A percentile compares a stretch with the other conserved stretches of the same genome.
Evolutionary conservation across 2,797 vertebrate genomes (phyloP).

Genomic region (Nannoperca obscura): DNA sequence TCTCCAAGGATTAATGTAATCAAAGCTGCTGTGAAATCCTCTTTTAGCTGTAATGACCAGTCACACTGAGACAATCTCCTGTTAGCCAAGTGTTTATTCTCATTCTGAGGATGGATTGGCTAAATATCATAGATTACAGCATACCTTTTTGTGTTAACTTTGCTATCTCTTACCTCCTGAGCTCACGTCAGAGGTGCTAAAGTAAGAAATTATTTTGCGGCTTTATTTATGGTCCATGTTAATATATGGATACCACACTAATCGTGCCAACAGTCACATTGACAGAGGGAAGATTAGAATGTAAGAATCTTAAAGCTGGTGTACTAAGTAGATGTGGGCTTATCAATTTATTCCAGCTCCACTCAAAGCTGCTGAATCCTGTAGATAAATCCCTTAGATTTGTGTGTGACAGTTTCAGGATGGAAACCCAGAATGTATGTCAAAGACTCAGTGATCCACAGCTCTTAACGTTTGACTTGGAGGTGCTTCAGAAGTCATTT

Average conservation of each 20-base stretch:
- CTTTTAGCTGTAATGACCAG: constrained; percentile 74
- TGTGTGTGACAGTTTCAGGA: constrained; percentile 54
- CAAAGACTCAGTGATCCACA: constrained; percentile 43
- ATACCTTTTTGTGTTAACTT: neutral
- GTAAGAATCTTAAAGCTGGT: constrained; percentile 74
- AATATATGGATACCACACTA: constrained; percentile 21
- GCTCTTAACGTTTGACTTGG: constrained; percentile 52
- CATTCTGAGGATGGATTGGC: constrained; percentile 39
- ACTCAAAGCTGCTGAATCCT: constrained; percentile 56
- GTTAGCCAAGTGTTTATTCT: constrained; percentile 64
- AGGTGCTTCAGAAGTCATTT: constrained; percentile 49
- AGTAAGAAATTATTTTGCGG: neutral
- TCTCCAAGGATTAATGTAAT: constrained; percentile 81
- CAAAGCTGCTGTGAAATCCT: constrained; percentile 78
- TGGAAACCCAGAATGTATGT: constrained; percentile 57
- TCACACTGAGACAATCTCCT: constrained; percentile 72
- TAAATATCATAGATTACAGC: constrained; percentile 2
- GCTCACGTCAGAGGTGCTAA: neutral
- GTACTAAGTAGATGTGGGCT: constrained; percentile 62
- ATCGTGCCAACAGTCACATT: constrained; percentile 39
- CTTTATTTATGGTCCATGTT: constrained; percentile 9
- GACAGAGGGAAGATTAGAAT: constrained; percentile 66
- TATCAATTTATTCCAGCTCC: constrained; percentile 62
- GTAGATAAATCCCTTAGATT: constrained; percentile 66
- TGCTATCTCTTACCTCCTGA: neutral